phyloP scores from a whole-genome alignment of 2,797 vertebrate species.

The Apodemus agrarius region DNA sequence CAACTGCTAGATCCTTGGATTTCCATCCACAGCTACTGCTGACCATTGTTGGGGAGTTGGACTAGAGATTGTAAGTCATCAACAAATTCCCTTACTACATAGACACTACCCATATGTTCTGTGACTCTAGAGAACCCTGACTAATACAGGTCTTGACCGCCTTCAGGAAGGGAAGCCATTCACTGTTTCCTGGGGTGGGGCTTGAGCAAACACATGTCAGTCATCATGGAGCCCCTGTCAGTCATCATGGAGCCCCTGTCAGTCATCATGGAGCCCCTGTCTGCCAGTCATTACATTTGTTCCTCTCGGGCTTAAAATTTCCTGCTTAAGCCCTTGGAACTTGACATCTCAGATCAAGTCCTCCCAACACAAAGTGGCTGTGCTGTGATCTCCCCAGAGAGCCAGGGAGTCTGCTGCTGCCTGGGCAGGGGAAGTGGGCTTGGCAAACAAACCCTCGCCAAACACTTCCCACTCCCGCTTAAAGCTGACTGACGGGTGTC shows the following conservation, averaged over 20 bases:
- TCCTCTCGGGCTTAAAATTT: neutral
- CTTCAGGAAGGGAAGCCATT: rapidly evolving
- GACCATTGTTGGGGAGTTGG: no score
- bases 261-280: neutral
- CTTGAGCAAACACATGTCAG: neutral
- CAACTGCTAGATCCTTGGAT: no score
- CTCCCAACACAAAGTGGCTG: neutral
- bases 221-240: neutral
- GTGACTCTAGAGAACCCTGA: no score
- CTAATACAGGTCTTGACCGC: neutral
- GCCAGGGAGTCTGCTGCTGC: neutral
- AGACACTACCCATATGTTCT: no score
- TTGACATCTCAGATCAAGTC: neutral
- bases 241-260: no score
- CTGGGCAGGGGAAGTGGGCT: neutral
- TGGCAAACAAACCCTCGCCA: neutral
- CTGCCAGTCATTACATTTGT: neutral
- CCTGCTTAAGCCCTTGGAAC: neutral
- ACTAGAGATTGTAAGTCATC: no score
- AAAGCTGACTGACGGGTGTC: neutral
- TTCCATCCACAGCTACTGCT: no score
- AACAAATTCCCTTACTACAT: no score
- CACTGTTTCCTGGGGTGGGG: no score
- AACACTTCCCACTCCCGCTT: neutral
- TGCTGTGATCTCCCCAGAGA: neutral